These are phyloP conservation scores for Eueides isabella DNA, from an alignment of 1,140 invertebrate genomes.

Conservation along the genomic window DNA sequence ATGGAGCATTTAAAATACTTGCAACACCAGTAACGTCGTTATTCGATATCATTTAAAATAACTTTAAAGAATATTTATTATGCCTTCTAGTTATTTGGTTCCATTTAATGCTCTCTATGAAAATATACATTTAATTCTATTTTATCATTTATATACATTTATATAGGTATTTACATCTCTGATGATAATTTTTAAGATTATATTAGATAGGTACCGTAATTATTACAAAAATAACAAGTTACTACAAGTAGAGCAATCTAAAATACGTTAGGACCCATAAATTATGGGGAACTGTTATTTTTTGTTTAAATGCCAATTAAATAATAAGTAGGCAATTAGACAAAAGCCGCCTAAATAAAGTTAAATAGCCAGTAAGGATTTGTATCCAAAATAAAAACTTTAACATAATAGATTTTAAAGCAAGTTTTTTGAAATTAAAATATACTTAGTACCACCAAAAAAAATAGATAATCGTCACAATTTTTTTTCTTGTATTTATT, in stretches of 20 bases:
- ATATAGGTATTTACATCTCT: slow-evolving; percentile 63
- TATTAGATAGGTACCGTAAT: slow-evolving; percentile 23
- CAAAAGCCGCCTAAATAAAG: too few relatives aligned
- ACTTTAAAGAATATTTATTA: slow-evolving; percentile 34
- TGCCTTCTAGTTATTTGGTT: slow-evolving; percentile 76
- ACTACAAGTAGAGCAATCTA: not conserved
- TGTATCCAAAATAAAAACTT: not conserved
- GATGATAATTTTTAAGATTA: slow-evolving; percentile 51
- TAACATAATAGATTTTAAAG: too few relatives aligned
- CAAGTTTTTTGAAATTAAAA: too few relatives aligned
- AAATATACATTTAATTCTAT: slow-evolving; percentile 78
- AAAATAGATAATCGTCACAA: too few relatives aligned
- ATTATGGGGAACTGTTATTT: not conserved
- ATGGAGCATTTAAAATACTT: not conserved
- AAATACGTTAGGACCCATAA: not conserved
- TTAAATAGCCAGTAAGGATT: too few relatives aligned
- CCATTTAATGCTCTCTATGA: slow-evolving; percentile 79
- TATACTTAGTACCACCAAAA: not conserved
- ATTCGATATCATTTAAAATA: not conserved
- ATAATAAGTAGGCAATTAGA: too few relatives aligned
- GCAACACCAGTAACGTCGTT: not conserved
- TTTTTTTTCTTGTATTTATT: too few relatives aligned
- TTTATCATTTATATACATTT: slow-evolving; percentile 58
- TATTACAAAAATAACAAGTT: slow-evolving; percentile 6
- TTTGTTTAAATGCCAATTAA: not conserved